Conservation (phyloP, 1,140 invertebrate species). For the Leptinotarsa texana region DNA sequence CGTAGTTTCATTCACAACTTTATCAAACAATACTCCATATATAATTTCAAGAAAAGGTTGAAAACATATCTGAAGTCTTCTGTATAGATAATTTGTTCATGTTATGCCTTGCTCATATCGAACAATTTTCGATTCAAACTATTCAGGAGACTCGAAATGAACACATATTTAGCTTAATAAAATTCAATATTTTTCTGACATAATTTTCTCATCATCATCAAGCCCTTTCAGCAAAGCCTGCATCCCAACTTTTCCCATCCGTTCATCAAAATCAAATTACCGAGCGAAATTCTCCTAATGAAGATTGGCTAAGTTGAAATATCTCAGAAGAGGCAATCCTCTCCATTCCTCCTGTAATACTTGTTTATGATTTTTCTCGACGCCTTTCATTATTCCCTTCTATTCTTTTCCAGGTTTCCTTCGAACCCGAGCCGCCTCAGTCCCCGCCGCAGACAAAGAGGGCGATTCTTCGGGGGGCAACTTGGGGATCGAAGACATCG, state of each 20-base stretch:
- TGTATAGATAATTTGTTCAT: no score
- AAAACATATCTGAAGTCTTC: no score
- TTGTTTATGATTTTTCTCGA: constrained; percentile 18
- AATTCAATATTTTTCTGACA: background rate
- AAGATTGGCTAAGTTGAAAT: constrained; percentile 14
- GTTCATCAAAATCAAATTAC: constrained; percentile 18
- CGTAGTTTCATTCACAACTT: no score
- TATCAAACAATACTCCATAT: no score
- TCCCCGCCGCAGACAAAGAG: constrained; percentile 47
- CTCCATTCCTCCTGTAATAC: constrained; percentile 17
- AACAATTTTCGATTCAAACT: no score
- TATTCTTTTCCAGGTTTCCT: constrained; percentile 67
- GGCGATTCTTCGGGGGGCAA: constrained; percentile 63
- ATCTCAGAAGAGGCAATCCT: background rate
- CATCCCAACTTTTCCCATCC: background rate
- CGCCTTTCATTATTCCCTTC: background rate
- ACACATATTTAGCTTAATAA: no score
- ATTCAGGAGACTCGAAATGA: no score
- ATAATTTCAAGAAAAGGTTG: no score
- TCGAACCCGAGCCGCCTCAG: constrained; percentile 62
- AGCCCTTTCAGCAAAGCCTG: background rate
- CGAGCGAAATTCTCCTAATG: constrained; percentile 11
- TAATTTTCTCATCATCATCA: background rate
- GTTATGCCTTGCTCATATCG: no score
- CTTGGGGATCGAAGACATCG: constrained; percentile 74